A percentile compares a stretch with the other conserved stretches of the same genome.
Evolutionary conservation across 2,113 vertebrate species (phyloP).

Genomic region (Chaenocephalus aceratus): DNA sequence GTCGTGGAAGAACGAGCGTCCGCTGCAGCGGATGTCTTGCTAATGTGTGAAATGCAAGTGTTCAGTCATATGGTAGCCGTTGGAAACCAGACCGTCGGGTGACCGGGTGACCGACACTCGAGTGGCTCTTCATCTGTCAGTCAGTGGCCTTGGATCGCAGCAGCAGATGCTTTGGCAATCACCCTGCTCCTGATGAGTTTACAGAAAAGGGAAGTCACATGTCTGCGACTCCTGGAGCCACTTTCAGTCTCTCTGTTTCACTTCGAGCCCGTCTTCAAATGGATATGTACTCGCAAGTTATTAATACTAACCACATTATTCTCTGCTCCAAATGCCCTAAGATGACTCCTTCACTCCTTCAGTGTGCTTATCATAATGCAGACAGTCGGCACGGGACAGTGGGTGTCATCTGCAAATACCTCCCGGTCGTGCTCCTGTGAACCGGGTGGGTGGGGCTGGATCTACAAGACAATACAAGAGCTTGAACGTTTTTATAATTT

Average conservation of each 20-base stretch:
- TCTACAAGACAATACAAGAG: neutral
- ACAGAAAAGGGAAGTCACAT: slow-evolving; percentile 47
- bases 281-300: neutral
- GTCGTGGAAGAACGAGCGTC: slow-evolving; percentile 15
- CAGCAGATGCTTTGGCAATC: slow-evolving; percentile 63
- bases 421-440: slow-evolving; percentile 8
- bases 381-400: slow-evolving; percentile 12
- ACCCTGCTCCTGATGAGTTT: slow-evolving; percentile 52
- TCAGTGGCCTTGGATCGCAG: slow-evolving; percentile 38
- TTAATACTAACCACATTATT: neutral
- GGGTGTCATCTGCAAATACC: slow-evolving; percentile 53
- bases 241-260: neutral
- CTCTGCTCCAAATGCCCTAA: neutral
- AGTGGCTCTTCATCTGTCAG: slow-evolving; percentile 50
- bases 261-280: neutral
- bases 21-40: neutral
- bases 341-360: slow-evolving; percentile 1
- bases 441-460: slow-evolving; percentile 38
- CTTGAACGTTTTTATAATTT: slow-evolving; percentile 37
- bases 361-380: neutral
- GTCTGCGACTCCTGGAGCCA: slow-evolving; percentile 24
- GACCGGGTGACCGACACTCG: slow-evolving; percentile 52
- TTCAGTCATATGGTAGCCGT: slow-evolving; percentile 17
- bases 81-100: slow-evolving; percentile 17
- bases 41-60: slow-evolving; percentile 14